These are phyloP conservation scores for Semaprochilodus insignis DNA, from an alignment of 2,797 vertebrate species.

Conservation along the genomic window DNA sequence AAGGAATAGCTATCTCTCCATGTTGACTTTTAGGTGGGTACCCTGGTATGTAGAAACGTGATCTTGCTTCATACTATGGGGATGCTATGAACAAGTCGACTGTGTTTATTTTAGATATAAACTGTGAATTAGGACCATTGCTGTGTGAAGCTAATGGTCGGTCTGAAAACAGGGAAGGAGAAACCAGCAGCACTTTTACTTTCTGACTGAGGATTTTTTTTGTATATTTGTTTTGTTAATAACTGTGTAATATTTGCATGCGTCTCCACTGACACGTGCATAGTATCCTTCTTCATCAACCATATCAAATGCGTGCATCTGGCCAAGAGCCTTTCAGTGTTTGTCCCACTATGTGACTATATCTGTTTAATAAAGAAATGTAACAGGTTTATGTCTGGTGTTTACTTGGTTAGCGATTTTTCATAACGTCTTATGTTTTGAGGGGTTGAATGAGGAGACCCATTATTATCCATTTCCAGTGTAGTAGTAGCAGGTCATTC, in stretches of 20 bases:
- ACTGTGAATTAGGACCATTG: constrained; percentile 64
- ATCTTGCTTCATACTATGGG: constrained; percentile 21
- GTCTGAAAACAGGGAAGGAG: constrained; percentile 63
- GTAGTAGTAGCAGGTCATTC: background rate
- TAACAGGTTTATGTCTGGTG: constrained; percentile 13
- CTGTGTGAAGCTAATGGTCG: constrained; percentile 41
- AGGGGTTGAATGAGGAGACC: background rate
- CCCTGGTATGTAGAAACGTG: constrained; percentile 40
- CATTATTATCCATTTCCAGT: background rate
- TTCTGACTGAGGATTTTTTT: constrained; percentile 35
- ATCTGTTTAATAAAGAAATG: constrained; percentile 38
- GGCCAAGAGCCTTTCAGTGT: background rate
- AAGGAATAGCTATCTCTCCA: constrained; percentile 31
- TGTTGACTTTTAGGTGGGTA: constrained; percentile 43
- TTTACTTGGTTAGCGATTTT: constrained; percentile 10
- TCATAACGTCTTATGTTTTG: background rate
- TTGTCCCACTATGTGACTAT: constrained; percentile 27
- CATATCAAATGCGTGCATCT: constrained; percentile 58
- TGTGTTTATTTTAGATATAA: constrained; percentile 53
- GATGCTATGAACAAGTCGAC: constrained; percentile 32
- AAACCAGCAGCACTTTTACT: constrained; percentile 67
- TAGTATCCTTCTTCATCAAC: constrained; percentile 61
- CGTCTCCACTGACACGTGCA: constrained; percentile 23
- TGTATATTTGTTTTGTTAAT: constrained; percentile 45
- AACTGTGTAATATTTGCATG: constrained; percentile 32